These are phyloP conservation scores for Trachythela sp. DNA, from an alignment of 64 coral and sea anemone genomes.

Conservation along the genomic window DNA sequence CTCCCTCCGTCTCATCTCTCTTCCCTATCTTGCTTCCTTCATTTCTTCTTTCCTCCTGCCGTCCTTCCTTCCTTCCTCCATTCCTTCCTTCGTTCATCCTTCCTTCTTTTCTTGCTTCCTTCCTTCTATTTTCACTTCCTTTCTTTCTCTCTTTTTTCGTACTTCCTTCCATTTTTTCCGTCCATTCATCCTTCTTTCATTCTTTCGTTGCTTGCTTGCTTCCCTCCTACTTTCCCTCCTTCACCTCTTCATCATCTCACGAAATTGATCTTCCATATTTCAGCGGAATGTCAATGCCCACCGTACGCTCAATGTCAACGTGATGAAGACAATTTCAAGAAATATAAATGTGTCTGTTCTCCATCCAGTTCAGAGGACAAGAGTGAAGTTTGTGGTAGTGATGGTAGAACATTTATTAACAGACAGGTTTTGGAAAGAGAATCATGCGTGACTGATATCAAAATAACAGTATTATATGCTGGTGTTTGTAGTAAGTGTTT, in stretches of 20 bases:
- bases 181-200: not conserved
- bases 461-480: not conserved
- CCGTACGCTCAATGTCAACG: not conserved
- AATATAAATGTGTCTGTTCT: conserved; percentile 7
- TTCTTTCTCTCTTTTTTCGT: not conserved
- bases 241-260: not conserved
- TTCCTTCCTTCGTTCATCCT: too few relatives aligned
- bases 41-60: too few relatives aligned
- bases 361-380: not conserved
- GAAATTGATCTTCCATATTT: not conserved
- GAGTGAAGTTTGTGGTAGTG: not conserved
- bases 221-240: not conserved
- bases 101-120: too few relatives aligned
- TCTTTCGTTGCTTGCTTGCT: not conserved
- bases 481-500: not conserved
- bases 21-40: too few relatives aligned
- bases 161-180: not conserved
- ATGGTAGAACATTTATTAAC: not conserved
- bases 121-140: too few relatives aligned
- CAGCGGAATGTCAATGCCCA: not conserved
- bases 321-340: not conserved
- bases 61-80: too few relatives aligned
- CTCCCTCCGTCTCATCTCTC: too few relatives aligned
- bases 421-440: not conserved
- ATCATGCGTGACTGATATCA: not conserved